A percentile compares a stretch with the other conserved stretches of the same genome.
These are phyloP conservation scores for Caenorhabditis drosophilae DNA, from an alignment of 2,888 invertebrate genomes.

Conservation along the genomic window DNA sequence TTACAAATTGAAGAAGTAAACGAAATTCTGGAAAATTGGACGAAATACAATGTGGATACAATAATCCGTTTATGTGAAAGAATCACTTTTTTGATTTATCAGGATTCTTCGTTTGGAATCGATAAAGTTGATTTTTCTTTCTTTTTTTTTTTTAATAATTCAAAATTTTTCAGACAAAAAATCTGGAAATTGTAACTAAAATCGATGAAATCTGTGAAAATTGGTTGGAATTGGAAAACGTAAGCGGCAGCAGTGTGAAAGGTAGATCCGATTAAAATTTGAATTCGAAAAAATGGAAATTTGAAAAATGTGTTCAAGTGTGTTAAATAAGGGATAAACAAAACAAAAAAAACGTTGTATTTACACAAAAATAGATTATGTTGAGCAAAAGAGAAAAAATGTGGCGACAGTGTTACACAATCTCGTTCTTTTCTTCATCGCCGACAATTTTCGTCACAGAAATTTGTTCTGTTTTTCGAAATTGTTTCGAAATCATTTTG, in stretches of 20 bases:
- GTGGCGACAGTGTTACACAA: too few species aligned
- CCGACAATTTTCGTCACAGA: too few species aligned
- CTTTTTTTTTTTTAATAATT: slow-evolving; percentile 4
- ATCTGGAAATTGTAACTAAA: neutral
- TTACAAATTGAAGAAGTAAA: slow-evolving; percentile 1
- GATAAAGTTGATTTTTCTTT: neutral
- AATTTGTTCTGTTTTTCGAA: too few species aligned
- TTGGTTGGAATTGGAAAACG: neutral
- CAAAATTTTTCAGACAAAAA: neutral
- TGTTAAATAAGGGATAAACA: too few species aligned
- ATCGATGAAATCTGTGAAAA: neutral
- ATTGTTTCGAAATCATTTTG: slow-evolving; percentile 14
- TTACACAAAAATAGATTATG: too few species aligned
- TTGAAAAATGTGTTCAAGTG: too few species aligned
- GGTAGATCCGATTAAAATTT: neutral
- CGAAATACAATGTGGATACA: too few species aligned
- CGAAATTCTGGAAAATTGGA: slow-evolving; percentile 2
- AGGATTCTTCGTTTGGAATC: slow-evolving; percentile 24
- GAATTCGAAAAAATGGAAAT: neutral
- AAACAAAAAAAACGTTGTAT: too few species aligned
- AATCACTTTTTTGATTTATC: slow-evolving; percentile 17
- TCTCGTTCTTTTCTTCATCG: too few species aligned
- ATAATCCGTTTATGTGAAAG: slow-evolving; percentile 19
- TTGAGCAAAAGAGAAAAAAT: too few species aligned
- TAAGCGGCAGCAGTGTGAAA: neutral